Percentiles rank a stretch among this genome's conserved stretches.
These are phyloP conservation scores for Sinohyriopsis cumingii DNA, from an alignment of 2,888 invertebrate genomes.

Conservation along the genomic window DNA sequence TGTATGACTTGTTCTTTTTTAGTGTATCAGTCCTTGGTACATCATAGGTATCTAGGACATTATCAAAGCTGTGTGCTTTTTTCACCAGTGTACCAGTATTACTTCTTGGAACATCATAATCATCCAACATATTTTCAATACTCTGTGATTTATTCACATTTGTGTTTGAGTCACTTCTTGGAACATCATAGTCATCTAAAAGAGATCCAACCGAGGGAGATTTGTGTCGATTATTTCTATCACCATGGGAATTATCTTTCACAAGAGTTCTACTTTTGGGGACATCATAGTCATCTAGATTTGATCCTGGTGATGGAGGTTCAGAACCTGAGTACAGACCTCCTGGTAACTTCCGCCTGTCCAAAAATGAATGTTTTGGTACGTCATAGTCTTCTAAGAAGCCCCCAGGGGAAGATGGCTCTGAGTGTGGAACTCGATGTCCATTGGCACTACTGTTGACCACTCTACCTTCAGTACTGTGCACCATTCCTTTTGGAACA, in stretches of 20 bases:
- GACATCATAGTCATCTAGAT: conserved; percentile 62
- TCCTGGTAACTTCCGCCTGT: conserved; percentile 11
- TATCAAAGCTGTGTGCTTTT: conserved; percentile 36
- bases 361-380: conserved; percentile 37
- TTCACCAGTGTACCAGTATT: conserved; percentile 23
- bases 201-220: conserved; percentile 9
- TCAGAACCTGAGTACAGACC: conserved; percentile 26
- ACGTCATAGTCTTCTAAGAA: conserved; percentile 61
- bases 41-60: conserved; percentile 67
- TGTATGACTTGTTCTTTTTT: conserved; percentile 14
- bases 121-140: conserved; percentile 18
- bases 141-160: background rate
- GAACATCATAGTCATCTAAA: conserved; percentile 63
- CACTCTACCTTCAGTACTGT: conserved; percentile 10
- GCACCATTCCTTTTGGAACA: conserved; percentile 45
- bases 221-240: too few species aligned
- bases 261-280: conserved; percentile 35
- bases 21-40: conserved; percentile 60
- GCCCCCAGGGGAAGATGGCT: conserved; percentile 30
- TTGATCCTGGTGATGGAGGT: conserved; percentile 31
- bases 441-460: conserved; percentile 12
- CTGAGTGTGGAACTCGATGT: conserved; percentile 23
- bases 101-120: conserved; percentile 53
- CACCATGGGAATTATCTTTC: too few species aligned
- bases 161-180: conserved; percentile 30